Percentiles rank a stretch among this genome's conserved stretches.
Evolutionary conservation across 2,888 invertebrate species (phyloP).

Genomic region (Nomada hirtipes): DNA sequence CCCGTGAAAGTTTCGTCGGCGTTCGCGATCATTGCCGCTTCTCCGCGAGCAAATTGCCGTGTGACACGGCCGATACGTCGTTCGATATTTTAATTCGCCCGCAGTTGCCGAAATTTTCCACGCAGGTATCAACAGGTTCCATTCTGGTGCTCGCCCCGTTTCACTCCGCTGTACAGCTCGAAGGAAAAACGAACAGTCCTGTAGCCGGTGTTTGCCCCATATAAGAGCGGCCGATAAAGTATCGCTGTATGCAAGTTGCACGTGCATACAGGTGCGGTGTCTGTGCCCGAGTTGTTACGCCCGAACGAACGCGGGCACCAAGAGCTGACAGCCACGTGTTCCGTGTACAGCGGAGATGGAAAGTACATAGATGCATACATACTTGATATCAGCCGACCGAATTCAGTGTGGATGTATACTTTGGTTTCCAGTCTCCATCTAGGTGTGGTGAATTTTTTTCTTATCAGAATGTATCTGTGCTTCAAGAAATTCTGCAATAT

Average conservation of each 20-base stretch:
- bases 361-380: not conserved
- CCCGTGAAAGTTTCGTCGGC: slow-evolving; percentile 16
- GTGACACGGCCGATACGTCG: slow-evolving; percentile 1
- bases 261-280: slow-evolving; percentile 62
- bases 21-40: not conserved
- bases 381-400: slow-evolving; percentile 10
- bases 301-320: slow-evolving; percentile 43
- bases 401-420: slow-evolving; percentile 32
- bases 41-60: not conserved
- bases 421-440: not conserved
- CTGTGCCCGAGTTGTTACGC: slow-evolving; percentile 54
- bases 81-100: slow-evolving; percentile 29
- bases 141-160: too few species aligned
- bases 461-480: not conserved
- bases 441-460: not conserved
- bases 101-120: slow-evolving; percentile 23
- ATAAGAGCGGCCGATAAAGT: slow-evolving; percentile 40
- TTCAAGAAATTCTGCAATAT: not conserved
- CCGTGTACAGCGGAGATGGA: slow-evolving; percentile 34
- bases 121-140: slow-evolving; percentile 44
- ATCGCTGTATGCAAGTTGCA: slow-evolving; percentile 52
- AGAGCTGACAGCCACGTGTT: slow-evolving; percentile 42
- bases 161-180: too few species aligned
- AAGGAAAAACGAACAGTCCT: slow-evolving; percentile 3
- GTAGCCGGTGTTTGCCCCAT: slow-evolving; percentile 22